Conservation (phyloP, 1,140 invertebrate genomes). For the Formica exsecta region DNA sequence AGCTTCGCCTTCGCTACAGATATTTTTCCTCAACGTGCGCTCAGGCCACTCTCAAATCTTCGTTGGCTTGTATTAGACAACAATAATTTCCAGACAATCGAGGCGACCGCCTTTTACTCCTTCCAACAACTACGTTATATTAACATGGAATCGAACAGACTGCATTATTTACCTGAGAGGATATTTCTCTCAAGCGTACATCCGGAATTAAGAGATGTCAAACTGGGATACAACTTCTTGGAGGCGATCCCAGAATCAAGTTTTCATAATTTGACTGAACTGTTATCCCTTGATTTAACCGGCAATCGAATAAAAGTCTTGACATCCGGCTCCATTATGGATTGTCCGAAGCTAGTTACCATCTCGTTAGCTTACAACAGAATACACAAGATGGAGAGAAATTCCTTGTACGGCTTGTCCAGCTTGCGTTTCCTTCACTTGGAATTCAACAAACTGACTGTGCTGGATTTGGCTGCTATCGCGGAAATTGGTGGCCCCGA, state of each 20-base stretch:
- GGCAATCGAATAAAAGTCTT: slow-evolving; percentile 82
- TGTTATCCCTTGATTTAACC: slow-evolving; percentile 83
- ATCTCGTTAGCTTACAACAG: slow-evolving; percentile 87
- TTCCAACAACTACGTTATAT: slow-evolving; percentile 92
- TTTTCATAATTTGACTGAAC: slow-evolving; percentile 89
- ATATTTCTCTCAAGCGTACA: slow-evolving; percentile 91
- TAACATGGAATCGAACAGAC: slow-evolving; percentile 94
- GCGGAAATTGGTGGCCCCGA: slow-evolving; percentile 82
- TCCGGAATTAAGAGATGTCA: slow-evolving; percentile 91
- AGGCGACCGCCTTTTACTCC: slow-evolving; percentile 88
- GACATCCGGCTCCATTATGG: slow-evolving; percentile 76
- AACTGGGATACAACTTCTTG: slow-evolving; percentile 91
- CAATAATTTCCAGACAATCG: slow-evolving; percentile 92
- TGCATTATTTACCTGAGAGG: slow-evolving; percentile 89
- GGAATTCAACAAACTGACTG: slow-evolving; percentile 83
- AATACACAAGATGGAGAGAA: slow-evolving; percentile 90
- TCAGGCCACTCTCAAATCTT: slow-evolving; percentile 90
- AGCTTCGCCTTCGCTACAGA: slow-evolving; percentile 94
- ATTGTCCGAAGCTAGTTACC: slow-evolving; percentile 83
- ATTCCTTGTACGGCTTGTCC: slow-evolving; percentile 89
- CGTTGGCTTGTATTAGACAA: slow-evolving; percentile 95
- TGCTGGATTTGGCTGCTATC: slow-evolving; percentile 81
- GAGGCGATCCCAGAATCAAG: slow-evolving; percentile 90
- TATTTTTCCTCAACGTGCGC: slow-evolving; percentile 91
- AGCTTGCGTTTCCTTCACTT: slow-evolving; percentile 83